Percentiles rank a stretch among this genome's conserved stretches.
These are phyloP conservation scores for Aleiodes leptofemur DNA, from an alignment of 2,888 invertebrate species.

Conservation along the genomic window DNA sequence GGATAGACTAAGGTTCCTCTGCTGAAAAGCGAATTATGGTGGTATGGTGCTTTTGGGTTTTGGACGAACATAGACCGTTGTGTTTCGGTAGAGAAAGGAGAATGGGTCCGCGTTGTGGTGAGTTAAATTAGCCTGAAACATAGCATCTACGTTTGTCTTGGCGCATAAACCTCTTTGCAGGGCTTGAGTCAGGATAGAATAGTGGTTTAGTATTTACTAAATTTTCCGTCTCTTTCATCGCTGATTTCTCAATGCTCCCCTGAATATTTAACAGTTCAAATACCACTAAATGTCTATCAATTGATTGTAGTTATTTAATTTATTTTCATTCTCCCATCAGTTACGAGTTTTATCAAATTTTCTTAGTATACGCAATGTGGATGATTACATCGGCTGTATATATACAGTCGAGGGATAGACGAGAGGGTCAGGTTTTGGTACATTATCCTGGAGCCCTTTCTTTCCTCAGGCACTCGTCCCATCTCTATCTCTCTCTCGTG, in stretches of 20 bases:
- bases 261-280: background rate
- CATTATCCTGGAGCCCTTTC: constrained; percentile 31
- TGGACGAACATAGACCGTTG: background rate
- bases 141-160: constrained; percentile 49
- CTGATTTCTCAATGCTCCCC: background rate
- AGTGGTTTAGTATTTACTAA: background rate
- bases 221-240: background rate
- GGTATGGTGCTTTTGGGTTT: constrained; percentile 31
- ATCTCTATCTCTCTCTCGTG: constrained; percentile 20
- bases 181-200: constrained; percentile 1
- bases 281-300: background rate
- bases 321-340: background rate
- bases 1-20: constrained; percentile 1
- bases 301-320: background rate
- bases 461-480: constrained; percentile 28
- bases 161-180: constrained; percentile 44
- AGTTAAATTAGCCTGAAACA: constrained; percentile 48
- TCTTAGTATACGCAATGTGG: background rate
- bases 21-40: constrained; percentile 45
- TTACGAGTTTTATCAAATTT: background rate
- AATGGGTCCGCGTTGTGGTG: constrained; percentile 45
- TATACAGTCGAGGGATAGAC: background rate
- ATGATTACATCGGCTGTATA: background rate
- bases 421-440: constrained; percentile 34
- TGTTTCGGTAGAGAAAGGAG: constrained; percentile 23